phyloP scores from a whole-genome alignment of 2,888 invertebrate genomes.

The Caenorhabditis sp. region DNA sequence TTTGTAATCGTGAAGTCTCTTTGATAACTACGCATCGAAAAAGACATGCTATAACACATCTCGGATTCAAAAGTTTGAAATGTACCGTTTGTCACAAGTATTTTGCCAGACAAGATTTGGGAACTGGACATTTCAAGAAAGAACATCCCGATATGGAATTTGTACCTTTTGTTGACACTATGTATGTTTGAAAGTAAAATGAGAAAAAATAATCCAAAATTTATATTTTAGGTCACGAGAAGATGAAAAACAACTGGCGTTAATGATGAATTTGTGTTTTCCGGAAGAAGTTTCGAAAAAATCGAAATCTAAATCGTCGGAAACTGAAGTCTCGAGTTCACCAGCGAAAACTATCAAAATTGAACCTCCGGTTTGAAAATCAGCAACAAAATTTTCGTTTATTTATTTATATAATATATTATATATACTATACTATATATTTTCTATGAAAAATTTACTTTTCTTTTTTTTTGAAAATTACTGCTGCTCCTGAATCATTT shows the following conservation, averaged over 20 bases:
- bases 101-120: conserved; percentile 39
- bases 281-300: conserved; percentile 33
- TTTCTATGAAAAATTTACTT: too few relatives aligned
- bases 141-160: conserved; percentile 32
- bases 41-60: conserved; percentile 38
- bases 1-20: conserved; percentile 40
- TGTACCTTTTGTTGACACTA: conserved; percentile 37
- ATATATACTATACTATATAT: too few relatives aligned
- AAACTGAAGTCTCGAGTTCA: background rate
- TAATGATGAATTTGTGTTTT: conserved; percentile 34
- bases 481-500: background rate
- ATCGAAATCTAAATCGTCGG: background rate
- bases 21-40: conserved; percentile 39
- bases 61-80: conserved; percentile 41
- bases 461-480: background rate
- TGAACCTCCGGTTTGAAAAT: background rate
- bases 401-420: too few relatives aligned
- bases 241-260: conserved; percentile 21
- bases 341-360: background rate
- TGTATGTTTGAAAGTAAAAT: conserved; percentile 12
- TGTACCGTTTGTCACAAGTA: conserved; percentile 36
- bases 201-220: background rate
- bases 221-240: conserved; percentile 26
- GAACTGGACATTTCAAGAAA: conserved; percentile 34
- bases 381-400: too few relatives aligned